Evolutionary conservation across 2,888 invertebrate species (phyloP), one percentile per base, ranked within the genome.

Genomic region (Aethes cnicana): DNA sequence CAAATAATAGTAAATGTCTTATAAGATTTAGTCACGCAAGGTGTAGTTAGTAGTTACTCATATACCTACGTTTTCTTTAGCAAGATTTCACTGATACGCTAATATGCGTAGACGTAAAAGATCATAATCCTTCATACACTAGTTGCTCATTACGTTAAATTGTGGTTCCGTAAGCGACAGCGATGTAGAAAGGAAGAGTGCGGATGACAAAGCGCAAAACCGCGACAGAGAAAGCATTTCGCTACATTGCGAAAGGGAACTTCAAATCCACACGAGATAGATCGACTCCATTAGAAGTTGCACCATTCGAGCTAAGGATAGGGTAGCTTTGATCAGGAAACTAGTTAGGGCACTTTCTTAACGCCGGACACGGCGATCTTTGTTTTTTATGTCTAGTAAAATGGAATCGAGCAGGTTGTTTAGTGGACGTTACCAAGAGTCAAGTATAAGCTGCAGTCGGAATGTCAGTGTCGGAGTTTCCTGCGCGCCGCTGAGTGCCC

Each of bases 201-300:
- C 74, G 78, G 75, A 74, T 82, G 82, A 79, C 81, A 79, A 78
- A 77, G 78, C 77, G 68, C 73, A 74, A 67, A 78, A 79, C 72
- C 74, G 77, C 81, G 81, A 80, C 77, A 77, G 87, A 77, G 87
- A 87, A 87, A 87, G 85, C 84, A 75, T 64, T 68, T 74, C 61
- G 77, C 78, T 74, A 80, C 77, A 84, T 79, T 79, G 76, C 77
- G 84, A 86, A 86, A 85, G 86, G 84, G 81, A 86, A 85, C 78
- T 81, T 84, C 72, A 75, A 76, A 81, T 80, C 73, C 74, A 74
- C 77, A 77, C 71, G 69, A 69, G 63, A 64, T 66, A 68, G 70
- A 68, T 79, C 72, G 66, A 73, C 66, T 70, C 68, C 64, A 68
- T 75, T 72, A 63, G 66, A 74, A 60, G 44, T 72, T 74, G 71